Conservation (phyloP, 2,113 vertebrate genomes). For the Neolamprologus sp. region DNA sequence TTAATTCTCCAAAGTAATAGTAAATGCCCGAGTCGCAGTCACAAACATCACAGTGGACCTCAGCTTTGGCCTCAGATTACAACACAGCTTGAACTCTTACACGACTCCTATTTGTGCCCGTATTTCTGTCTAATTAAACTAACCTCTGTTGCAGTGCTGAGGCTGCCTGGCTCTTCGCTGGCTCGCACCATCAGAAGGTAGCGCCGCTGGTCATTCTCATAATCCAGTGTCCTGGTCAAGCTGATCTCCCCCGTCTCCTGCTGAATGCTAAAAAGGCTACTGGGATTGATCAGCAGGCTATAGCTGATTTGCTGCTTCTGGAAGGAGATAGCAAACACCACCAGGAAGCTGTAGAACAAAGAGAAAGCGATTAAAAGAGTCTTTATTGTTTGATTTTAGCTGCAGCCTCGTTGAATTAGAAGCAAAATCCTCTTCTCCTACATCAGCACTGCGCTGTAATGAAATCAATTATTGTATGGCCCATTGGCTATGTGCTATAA, state of each 20-base stretch:
- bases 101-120: background rate
- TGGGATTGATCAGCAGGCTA: constrained; percentile 81
- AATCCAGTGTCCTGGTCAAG: constrained; percentile 77
- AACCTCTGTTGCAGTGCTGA: constrained; percentile 80
- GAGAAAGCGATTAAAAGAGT: background rate
- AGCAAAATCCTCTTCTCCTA: constrained; percentile 17
- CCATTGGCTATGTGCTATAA: constrained; percentile 25
- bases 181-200: constrained; percentile 79
- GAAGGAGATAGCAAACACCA: constrained; percentile 76
- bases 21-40: background rate
- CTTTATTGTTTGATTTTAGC: background rate
- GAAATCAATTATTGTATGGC: constrained; percentile 38
- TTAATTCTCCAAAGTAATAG: background rate
- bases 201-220: constrained; percentile 78
- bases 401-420: background rate
- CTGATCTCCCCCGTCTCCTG: constrained; percentile 74
- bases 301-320: constrained; percentile 81
- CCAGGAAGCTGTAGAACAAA: constrained; percentile 73
- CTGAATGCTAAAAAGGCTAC: constrained; percentile 77
- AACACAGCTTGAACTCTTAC: background rate
- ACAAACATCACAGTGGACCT: background rate
- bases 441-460: constrained; percentile 14
- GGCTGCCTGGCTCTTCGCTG: constrained; percentile 68
- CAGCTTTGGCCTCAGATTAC: background rate
- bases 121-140: constrained; percentile 2